These are phyloP conservation scores for Catostylus mosaicus DNA, from an alignment of 30 jellyfish, hydroid and myxozoan species.

Conservation along the genomic window DNA sequence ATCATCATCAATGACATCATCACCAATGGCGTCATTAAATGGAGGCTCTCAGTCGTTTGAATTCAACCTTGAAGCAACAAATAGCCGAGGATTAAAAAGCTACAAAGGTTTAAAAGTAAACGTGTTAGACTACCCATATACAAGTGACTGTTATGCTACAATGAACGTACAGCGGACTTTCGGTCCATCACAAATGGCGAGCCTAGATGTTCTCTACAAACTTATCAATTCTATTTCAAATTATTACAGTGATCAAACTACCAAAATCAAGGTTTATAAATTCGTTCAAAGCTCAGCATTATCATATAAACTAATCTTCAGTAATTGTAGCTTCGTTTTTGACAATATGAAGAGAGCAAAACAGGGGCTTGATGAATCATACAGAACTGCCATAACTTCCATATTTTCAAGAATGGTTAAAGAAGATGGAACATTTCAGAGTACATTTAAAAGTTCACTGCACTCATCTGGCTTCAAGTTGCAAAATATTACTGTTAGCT, in stretches of 20 bases:
- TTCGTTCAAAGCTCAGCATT: slow-evolving; percentile 20
- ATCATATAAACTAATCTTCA: slow-evolving; percentile 50
- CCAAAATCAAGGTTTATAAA: slow-evolving; percentile 50
- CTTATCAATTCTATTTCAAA: slow-evolving; percentile 25
- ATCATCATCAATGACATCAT: too few relatives aligned
- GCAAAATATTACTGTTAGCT: slow-evolving; percentile 35
- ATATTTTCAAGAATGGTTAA: slow-evolving; percentile 58
- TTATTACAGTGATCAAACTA: slow-evolving; percentile 44
- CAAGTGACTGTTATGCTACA: slow-evolving; percentile 75
- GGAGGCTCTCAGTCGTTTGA: neutral
- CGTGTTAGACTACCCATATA: slow-evolving; percentile 54
- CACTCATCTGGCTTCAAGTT: slow-evolving; percentile 35
- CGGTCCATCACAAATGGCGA: slow-evolving; percentile 19
- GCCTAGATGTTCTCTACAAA: slow-evolving; percentile 54
- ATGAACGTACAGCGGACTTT: slow-evolving; percentile 28
- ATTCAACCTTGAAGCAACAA: slow-evolving; percentile 78
- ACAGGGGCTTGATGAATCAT: slow-evolving; percentile 68
- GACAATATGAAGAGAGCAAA: slow-evolving; percentile 48
- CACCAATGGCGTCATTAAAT: neutral
- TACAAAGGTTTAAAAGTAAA: slow-evolving; percentile 24
- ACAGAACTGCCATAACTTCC: slow-evolving; percentile 60
- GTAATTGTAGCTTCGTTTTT: slow-evolving; percentile 70
- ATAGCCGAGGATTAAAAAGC: slow-evolving; percentile 58
- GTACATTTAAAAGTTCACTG: slow-evolving; percentile 37
- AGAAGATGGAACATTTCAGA: slow-evolving; percentile 6